phyloP scores from a whole-genome alignment of 2,113 vertebrate species.

The Leptosomus discolor region DNA sequence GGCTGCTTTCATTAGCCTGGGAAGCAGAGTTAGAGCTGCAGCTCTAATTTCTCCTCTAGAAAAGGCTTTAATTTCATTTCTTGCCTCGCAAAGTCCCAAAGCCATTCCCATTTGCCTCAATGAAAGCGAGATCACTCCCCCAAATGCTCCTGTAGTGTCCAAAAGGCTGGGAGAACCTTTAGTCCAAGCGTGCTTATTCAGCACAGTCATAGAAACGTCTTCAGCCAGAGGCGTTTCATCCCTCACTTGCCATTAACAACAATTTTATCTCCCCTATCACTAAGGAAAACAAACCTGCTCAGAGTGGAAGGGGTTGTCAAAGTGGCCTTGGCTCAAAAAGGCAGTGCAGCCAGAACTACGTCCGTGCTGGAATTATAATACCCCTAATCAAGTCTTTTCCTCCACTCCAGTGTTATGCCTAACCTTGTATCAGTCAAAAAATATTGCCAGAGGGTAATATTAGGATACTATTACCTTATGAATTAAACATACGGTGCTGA shows the following conservation, averaged over 20 bases:
- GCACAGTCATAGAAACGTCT: neutral
- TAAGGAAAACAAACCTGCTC: neutral
- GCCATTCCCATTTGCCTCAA: neutral
- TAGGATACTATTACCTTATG: neutral
- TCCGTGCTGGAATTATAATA: neutral
- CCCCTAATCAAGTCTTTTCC: neutral
- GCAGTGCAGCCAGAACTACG: neutral
- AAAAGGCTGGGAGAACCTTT: neutral
- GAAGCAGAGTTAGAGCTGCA: neutral
- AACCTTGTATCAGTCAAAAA: neutral
- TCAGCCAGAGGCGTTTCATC: neutral
- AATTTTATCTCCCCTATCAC: conserved; percentile 31
- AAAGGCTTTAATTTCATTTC: neutral
- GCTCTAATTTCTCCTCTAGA: neutral
- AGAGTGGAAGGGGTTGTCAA: neutral
- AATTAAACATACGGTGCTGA: neutral
- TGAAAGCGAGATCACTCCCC: neutral
- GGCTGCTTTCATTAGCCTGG: neutral
- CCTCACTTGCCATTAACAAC: neutral
- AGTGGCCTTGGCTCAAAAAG: neutral
- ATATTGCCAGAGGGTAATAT: neutral
- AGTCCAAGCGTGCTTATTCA: neutral
- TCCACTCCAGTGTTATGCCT: neutral
- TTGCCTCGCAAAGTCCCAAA: neutral
- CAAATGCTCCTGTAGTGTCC: neutral